phyloP scores from a whole-genome alignment of 2,888 invertebrate species.

The Dioctria linearis region DNA sequence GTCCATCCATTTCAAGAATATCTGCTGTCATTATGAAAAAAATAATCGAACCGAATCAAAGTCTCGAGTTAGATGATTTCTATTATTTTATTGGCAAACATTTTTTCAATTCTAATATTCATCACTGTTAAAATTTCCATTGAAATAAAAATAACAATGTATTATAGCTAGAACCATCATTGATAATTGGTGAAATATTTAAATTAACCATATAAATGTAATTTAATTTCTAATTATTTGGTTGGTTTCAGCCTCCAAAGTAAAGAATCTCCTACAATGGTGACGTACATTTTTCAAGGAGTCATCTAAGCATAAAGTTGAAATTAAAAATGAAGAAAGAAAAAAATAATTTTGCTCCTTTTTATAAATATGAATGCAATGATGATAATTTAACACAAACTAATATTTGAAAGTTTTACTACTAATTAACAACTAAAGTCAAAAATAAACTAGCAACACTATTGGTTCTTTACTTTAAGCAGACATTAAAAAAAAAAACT shows the following conservation, averaged over 20 bases:
- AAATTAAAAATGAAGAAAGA: not conserved
- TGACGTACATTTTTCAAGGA: slow-evolving; percentile 28
- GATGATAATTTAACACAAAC: slow-evolving; percentile 16
- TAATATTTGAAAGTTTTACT: slow-evolving; percentile 31
- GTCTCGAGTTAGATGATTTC: no score
- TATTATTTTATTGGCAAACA: no score
- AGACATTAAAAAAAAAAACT: not conserved
- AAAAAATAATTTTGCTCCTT: slow-evolving; percentile 25
- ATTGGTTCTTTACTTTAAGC: not conserved
- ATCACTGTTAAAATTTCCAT: no score
- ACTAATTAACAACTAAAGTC: slow-evolving; percentile 14
- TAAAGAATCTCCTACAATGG: slow-evolving; percentile 37
- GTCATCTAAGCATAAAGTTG: slow-evolving; percentile 35
- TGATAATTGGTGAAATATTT: slow-evolving; percentile 8
- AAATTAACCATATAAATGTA: not conserved
- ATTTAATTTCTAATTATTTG: slow-evolving; percentile 39
- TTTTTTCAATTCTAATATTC: no score
- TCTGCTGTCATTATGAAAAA: no score
- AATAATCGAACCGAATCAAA: no score
- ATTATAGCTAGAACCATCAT: slow-evolving; percentile 39
- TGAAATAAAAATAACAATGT: not conserved
- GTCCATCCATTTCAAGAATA: no score
- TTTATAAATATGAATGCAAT: not conserved
- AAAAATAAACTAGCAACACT: not conserved
- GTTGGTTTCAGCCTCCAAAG: slow-evolving; percentile 50